phyloP scores from a whole-genome alignment of 2,797 vertebrate species.

The Mastacembelus armatus region DNA sequence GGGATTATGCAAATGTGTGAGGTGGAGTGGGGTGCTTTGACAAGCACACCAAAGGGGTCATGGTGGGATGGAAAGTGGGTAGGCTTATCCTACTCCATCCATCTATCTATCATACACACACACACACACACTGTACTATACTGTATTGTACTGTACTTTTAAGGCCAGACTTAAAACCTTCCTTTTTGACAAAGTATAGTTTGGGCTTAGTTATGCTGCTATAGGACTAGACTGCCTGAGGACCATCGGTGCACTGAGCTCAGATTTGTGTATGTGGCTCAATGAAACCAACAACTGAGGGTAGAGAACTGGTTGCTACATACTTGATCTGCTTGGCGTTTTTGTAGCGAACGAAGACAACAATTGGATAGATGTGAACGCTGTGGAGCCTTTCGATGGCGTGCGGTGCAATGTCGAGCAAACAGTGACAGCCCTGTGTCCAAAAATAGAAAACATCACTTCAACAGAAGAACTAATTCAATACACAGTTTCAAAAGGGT shows the following conservation, averaged over 20 bases:
- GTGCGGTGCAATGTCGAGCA: conserved; percentile 95
- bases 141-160: too few species aligned
- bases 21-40: conserved; percentile 20
- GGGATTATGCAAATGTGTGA: conserved; percentile 51
- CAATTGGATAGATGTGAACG: conserved; percentile 96
- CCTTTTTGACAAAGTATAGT: too few species aligned
- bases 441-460: conserved; percentile 21
- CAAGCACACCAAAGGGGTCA: conserved; percentile 35
- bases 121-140: not conserved
- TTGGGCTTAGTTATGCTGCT: too few species aligned
- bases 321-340: conserved; percentile 99
- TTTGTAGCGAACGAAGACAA: conserved; percentile 98
- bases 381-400: conserved; percentile 96
- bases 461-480: not conserved
- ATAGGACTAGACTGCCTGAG: too few species aligned
- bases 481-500: not conserved
- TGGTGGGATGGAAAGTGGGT: conserved; percentile 37
- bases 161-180: too few species aligned
- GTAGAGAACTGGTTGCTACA: conserved; percentile 66
- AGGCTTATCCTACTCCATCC: conserved; percentile 43
- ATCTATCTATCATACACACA: conserved; percentile 5
- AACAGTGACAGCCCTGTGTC: conserved; percentile 93
- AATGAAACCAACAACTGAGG: conserved; percentile 20
- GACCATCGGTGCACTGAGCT: not conserved
- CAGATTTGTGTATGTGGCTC: not conserved